Percentiles rank a stretch among this genome's conserved stretches.
Conservation (phyloP, 2,113 vertebrate genomes). For the Sander lucioperca region DNA sequence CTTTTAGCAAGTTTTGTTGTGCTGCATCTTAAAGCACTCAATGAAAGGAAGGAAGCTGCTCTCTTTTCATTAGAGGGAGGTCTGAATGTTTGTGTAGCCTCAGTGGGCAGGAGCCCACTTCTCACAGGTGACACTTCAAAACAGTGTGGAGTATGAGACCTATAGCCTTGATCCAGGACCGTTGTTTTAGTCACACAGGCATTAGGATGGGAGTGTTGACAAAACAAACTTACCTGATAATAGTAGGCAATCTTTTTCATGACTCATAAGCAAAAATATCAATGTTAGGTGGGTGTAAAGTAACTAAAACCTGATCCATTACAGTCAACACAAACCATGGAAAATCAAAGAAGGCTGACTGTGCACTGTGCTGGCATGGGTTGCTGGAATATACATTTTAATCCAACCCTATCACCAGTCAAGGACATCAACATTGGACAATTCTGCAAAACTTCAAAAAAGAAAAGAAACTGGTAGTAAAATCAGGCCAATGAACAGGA, state of each 20-base stretch:
- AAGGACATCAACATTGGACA: neutral
- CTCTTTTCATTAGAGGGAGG: conserved; percentile 33
- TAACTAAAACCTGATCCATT: neutral
- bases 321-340: neutral
- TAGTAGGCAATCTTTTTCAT: too few species aligned
- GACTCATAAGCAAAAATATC: neutral
- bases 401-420: neutral
- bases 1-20: conserved; percentile 46
- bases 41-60: conserved; percentile 71
- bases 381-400: neutral
- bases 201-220: neutral
- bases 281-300: neutral
- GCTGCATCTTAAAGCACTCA: conserved; percentile 45
- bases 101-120: neutral
- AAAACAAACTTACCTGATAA: neutral
- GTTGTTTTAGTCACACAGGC: neutral
- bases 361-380: neutral
- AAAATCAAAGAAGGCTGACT: neutral
- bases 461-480: neutral
- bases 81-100: conserved; percentile 21
- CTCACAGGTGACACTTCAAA: conserved; percentile 36
- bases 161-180: neutral
- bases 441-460: neutral
- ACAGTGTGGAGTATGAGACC: neutral
- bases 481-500: neutral